phyloP scores from a whole-genome alignment of 2,113 vertebrate species.

The Actenoides lindsayi region DNA sequence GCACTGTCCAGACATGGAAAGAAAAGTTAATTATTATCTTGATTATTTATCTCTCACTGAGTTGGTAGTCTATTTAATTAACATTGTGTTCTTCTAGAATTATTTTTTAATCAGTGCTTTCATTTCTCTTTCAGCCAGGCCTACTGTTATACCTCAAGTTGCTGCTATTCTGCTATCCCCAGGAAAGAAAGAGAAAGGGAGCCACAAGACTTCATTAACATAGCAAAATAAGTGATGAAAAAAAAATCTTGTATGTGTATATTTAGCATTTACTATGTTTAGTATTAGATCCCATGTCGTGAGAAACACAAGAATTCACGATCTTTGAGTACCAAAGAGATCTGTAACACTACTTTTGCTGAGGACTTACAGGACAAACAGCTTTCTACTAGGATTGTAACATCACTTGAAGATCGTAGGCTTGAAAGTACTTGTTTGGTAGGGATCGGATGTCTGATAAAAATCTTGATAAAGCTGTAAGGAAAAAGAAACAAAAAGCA shows the following conservation, averaged over 20 bases:
- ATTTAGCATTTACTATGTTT: not conserved
- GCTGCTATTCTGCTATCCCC: not conserved
- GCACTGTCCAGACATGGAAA: not conserved
- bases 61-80: not conserved
- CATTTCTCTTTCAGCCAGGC: not conserved
- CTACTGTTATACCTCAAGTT: not conserved
- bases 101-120: not conserved
- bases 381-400: not conserved
- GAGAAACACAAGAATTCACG: not conserved
- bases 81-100: not conserved
- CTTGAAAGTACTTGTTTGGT: not conserved
- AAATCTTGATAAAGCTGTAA: not conserved
- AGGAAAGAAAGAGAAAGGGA: not conserved
- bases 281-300: not conserved
- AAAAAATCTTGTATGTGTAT: not conserved
- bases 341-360: not conserved
- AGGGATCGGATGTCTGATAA: not conserved
- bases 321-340: not conserved
- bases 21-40: not conserved
- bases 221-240: not conserved
- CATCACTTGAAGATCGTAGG: not conserved
- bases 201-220: not conserved
- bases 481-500: not conserved
- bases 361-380: not conserved
- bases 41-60: not conserved